Evolutionary conservation across 2,888 invertebrate species (phyloP), one percentile per base, ranked within the genome.

Genomic region (Agrochola litura): DNA sequence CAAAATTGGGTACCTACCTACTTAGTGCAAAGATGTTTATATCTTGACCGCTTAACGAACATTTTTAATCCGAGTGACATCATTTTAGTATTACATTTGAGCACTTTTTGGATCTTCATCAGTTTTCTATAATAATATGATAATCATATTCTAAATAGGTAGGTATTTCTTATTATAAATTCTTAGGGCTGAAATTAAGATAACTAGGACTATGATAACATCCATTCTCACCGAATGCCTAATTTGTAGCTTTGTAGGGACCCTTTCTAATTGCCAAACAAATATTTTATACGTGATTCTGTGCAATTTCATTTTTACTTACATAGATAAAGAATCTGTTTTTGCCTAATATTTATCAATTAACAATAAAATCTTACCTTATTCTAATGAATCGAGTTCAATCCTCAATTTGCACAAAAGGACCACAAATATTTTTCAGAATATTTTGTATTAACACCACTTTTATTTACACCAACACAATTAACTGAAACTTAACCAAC

Each of bases 291-390:
- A 56, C 54, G 19, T 49, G 22, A 22, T 52, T 22, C 9, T 30
- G 14, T 14, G 14, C 22, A 22, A 49, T 49, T 30, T 30, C 30
- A 22, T 49, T 49, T 49, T 49, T 30, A 67, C 49, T 12, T 6
- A 30, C 25, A 14, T 49, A n/a, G 6, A 16, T 52, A 9, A 9
- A 14, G 5, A 5, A 16, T 52, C 22, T 22, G 22, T 30, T 22
- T 19, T 30, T 49, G 9, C 14, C 22, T 49, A 25, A 16, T 37
- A 66, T 25, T 41, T 52, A 30, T 37, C 1, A 37, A 41, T 68
- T 67, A 14, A 10, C 19, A 43, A 16, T 30, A 9, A 30, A 0
- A 30, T 56, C 64, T 83, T 80, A 80, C 79, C 68, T 83, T 82
- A 14, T 30, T 19, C 6, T 2, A 54, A 46, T 54, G 5, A 52